Evolutionary conservation across 2,797 vertebrate genomes (phyloP).

Genomic region (Enoplosus armatus): DNA sequence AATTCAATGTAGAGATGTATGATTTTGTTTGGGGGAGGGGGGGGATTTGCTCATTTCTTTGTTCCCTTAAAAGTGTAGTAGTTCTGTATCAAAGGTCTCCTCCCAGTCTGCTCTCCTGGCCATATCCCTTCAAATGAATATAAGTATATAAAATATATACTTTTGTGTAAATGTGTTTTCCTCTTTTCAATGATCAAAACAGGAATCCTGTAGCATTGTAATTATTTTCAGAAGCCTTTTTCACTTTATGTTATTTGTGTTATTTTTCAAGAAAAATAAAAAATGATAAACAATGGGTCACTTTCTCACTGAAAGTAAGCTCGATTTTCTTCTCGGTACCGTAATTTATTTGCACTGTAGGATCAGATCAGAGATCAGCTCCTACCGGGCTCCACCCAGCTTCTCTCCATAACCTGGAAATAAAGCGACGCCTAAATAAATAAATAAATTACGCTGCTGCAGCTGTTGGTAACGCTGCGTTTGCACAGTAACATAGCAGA

Average conservation of each 20-base stretch:
- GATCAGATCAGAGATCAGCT: conserved; percentile 5
- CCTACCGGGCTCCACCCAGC: conserved; percentile 67
- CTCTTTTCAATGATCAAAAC: conserved; percentile 80
- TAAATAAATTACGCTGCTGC: conserved; percentile 39
- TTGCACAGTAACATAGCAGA: not conserved
- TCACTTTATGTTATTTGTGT: conserved; percentile 83
- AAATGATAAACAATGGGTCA: conserved; percentile 48
- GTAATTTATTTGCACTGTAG: not conserved
- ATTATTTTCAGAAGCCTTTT: conserved; percentile 87
- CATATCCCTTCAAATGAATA: conserved; percentile 81
- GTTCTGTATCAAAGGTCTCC: conserved; percentile 70
- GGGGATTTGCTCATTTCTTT: conserved; percentile 61
- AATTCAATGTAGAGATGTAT: conserved; percentile 66
- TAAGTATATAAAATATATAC: conserved; percentile 86
- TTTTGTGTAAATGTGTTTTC: conserved; percentile 87
- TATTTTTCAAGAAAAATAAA: conserved; percentile 87
- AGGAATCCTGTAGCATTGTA: conserved; percentile 86
- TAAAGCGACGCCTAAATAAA: conserved; percentile 58
- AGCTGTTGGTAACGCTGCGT: conserved; percentile 20
- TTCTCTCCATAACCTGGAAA: conserved; percentile 75
- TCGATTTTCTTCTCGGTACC: not conserved
- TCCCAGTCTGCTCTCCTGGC: conserved; percentile 67
- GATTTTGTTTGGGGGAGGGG: conserved; percentile 41
- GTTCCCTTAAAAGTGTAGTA: conserved; percentile 66
- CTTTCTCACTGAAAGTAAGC: conserved; percentile 10